Evolutionary conservation across 2,113 vertebrate genomes (phyloP).

Genomic region (Muntiacus reevesi): DNA sequence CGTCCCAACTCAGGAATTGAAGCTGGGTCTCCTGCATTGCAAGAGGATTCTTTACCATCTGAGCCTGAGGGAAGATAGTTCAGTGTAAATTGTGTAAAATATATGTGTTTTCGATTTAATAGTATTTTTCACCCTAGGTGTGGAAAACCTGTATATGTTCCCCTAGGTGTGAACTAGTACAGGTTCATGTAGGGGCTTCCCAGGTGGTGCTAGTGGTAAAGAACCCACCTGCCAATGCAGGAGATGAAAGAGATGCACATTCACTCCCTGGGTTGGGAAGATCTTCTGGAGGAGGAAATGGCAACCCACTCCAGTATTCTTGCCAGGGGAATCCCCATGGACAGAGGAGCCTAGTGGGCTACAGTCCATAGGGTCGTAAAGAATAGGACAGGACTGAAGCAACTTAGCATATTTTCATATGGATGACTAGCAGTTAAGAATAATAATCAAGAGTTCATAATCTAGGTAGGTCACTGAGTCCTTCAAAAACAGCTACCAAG

Average conservation of each 20-base stretch:
- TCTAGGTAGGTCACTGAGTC: background rate
- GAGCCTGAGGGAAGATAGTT: background rate
- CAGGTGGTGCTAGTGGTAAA: background rate
- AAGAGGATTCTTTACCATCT: background rate
- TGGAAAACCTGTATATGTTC: background rate
- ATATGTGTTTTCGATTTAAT: background rate
- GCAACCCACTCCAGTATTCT: background rate
- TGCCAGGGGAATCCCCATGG: background rate
- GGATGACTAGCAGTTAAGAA: background rate
- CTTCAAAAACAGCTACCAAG: background rate
- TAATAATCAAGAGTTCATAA: background rate
- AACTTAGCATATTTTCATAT: background rate
- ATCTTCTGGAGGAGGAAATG: background rate
- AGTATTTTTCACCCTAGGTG: background rate
- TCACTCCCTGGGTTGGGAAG: background rate
- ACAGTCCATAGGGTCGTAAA: background rate
- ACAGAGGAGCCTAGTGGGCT: background rate
- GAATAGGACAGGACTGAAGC: background rate
- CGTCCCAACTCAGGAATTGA: background rate
- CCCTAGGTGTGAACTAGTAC: background rate
- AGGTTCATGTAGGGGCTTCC: background rate
- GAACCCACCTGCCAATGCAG: background rate
- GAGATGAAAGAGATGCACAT: background rate
- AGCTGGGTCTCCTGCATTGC: background rate
- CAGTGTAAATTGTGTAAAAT: background rate